These are phyloP conservation scores for Dusona sp. DNA, from an alignment of 2,888 invertebrate species.

Conservation along the genomic window DNA sequence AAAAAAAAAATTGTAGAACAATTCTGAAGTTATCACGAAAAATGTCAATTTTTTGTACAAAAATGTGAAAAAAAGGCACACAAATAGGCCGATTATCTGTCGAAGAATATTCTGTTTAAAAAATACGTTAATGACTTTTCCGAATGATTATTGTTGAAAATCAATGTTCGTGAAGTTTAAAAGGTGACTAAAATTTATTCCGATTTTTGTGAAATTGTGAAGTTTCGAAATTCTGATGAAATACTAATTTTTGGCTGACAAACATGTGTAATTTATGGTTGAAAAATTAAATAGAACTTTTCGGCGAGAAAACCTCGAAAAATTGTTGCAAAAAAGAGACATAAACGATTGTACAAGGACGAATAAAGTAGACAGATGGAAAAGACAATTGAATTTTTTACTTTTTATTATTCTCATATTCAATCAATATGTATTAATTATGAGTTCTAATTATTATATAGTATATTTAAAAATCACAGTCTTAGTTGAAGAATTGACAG, in stretches of 20 bases:
- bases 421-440: conserved; percentile 82
- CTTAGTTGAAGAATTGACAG: conserved; percentile 85
- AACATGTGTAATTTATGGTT: too few species aligned
- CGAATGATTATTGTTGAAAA: not conserved
- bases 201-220: too few species aligned
- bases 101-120: too few species aligned
- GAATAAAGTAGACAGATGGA: not conserved
- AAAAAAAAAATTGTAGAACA: too few species aligned
- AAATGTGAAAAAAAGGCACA: too few species aligned
- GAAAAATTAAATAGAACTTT: not conserved
- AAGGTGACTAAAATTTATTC: not conserved
- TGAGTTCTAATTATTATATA: conserved; percentile 83
- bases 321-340: not conserved
- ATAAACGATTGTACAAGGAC: not conserved
- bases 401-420: conserved; percentile 81
- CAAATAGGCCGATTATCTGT: too few species aligned
- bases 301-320: not conserved
- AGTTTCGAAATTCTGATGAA: too few species aligned
- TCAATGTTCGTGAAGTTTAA: not conserved
- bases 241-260: too few species aligned
- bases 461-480: conserved; percentile 85
- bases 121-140: too few species aligned
- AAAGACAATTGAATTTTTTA: conserved; percentile 56
- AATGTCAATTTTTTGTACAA: too few species aligned
- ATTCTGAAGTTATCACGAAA: too few species aligned